A percentile compares a stretch with the other conserved stretches of the same genome.
phyloP scores from a whole-genome alignment of 2,797 vertebrate genomes.

The Enoplosus armatus region DNA sequence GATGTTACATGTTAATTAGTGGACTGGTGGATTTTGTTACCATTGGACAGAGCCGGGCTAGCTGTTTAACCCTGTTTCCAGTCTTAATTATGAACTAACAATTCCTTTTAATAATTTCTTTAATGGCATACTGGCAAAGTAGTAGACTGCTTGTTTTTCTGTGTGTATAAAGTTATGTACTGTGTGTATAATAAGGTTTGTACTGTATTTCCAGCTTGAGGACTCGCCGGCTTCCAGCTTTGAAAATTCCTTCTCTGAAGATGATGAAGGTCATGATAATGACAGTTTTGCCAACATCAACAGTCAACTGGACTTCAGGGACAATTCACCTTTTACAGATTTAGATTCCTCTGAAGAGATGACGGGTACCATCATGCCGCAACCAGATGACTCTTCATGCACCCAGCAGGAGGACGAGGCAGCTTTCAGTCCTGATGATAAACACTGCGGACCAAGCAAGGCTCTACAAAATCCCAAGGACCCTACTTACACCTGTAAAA shows the following conservation, averaged over 20 bases:
- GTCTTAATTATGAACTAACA: not conserved
- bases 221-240: not conserved
- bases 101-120: not conserved
- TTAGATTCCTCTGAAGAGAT: not conserved
- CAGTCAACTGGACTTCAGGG: not conserved
- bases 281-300: not conserved
- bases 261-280: not conserved
- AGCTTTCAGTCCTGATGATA: not conserved
- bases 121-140: not conserved
- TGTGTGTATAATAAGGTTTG: not conserved
- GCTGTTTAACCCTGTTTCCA: not conserved
- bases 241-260: constrained; percentile 16
- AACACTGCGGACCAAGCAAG: accelerated
- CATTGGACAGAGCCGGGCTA: not conserved
- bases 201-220: constrained; percentile 24
- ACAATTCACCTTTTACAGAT: not conserved
- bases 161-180: not conserved
- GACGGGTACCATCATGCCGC: accelerated
- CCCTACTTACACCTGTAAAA: not conserved
- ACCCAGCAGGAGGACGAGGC: not conserved
- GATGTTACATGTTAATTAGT: not conserved
- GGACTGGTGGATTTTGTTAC: not conserved
- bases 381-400: not conserved
- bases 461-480: accelerated
- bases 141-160: not conserved